Base-by-base conservation (phyloP, 2,888 invertebrate species). In the Eupithecia insigniata region DNA sequence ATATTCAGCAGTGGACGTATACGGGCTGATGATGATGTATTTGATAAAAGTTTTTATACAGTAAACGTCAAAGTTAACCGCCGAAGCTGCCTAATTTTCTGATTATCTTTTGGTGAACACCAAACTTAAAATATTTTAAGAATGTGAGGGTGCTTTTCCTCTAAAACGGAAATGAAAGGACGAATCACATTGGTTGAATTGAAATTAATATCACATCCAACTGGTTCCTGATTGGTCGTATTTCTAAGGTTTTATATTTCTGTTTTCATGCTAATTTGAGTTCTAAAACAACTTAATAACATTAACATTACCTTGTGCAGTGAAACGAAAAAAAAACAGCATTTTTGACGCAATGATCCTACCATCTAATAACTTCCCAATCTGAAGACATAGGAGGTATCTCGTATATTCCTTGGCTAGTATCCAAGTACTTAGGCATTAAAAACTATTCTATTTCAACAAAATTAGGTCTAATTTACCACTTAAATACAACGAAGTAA, bases 371-470 rank as follows among this genome's bases (percentile, higher is more conserved):
- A 99, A 97, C 87, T 97, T 97, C 85, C 99, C 96, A 81, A 99
- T 95, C 95, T 99, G 99, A 83, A 99, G 96, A 92, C 99, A 99
- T 90, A 99, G 97, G 84, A 99, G 98, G 94, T 99, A 99, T 87
- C 99, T 96, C 8, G 99, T 99, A 89, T 98, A 99, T 92, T 99
- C 99, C 89, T 99, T 99, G 82, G 98, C 97, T n/a, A n/a, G 18
- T 16, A 39, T 39, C 4, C n/a, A n/a, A 18, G n/a, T 51, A n/a
- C 2, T 6, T 1, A n/a, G 51, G 7, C 16, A 51, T n/a, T 51
- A 4, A 6, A 1, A 34, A 34, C 14, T 43, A 43, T 18, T 43
- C n/a, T 46, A n/a, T n/a, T 8, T 0, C n/a, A 46, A n/a, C 10
- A 28, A 28, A 28, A 58, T 58, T 28, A 32, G 18, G n/a, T 8